Conservation (phyloP, 2,113 vertebrate species). For the Sorex araneus region DNA sequence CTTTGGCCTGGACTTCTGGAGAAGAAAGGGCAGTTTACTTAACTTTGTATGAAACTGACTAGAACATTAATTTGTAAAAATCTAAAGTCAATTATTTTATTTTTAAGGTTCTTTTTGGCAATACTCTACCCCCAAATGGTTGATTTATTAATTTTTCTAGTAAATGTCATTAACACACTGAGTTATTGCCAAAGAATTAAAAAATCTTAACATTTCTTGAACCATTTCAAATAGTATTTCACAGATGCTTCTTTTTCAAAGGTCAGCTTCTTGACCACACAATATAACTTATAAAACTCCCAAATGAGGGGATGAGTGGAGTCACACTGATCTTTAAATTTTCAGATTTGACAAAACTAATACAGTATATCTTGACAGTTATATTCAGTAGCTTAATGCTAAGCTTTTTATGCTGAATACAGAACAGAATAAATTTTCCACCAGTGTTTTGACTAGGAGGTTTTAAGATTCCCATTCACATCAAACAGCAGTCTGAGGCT, state of each 20-base stretch:
- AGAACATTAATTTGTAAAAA: not conserved
- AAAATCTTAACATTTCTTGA: conserved; percentile 43
- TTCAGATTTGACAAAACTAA: conserved; percentile 78
- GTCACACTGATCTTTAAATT: conserved; percentile 78
- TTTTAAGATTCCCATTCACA: conserved; percentile 83
- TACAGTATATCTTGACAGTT: conserved; percentile 76
- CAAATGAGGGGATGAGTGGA: conserved; percentile 74
- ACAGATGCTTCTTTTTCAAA: not conserved
- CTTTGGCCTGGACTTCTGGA: not conserved
- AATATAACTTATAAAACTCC: conserved; percentile 60
- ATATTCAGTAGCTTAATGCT: conserved; percentile 76
- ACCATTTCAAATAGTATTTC: conserved; percentile 54
- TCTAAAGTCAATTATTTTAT: not conserved
- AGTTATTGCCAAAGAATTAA: conserved; percentile 36
- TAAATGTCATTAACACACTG: conserved; percentile 44
- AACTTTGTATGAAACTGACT: not conserved
- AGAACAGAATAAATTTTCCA: conserved; percentile 81
- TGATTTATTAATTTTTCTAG: conserved; percentile 46
- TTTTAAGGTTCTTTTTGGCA: not conserved
- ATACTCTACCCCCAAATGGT: conserved; percentile 21
- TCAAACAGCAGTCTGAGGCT: conserved; percentile 80
- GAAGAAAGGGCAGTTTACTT: not conserved
- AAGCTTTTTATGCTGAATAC: conserved; percentile 81
- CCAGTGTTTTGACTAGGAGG: conserved; percentile 82
- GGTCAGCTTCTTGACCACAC: conserved; percentile 51